Conservation (phyloP, 2,113 vertebrate species). For the Hassar affinis region DNA sequence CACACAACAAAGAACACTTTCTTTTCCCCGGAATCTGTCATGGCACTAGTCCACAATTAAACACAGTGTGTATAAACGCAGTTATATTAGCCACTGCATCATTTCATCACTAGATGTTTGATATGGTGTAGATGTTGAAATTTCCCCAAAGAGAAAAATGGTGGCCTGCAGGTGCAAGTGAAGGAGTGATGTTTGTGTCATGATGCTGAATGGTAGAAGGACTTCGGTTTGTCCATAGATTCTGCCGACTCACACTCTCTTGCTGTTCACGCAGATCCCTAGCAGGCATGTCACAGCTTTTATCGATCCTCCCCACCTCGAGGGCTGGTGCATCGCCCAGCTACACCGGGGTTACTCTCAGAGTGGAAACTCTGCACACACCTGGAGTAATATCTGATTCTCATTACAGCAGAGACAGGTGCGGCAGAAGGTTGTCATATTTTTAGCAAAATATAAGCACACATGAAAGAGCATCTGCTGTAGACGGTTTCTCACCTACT, state of each 20-base stretch:
- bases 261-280: slow-evolving; percentile 19
- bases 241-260: neutral
- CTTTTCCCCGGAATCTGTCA: neutral
- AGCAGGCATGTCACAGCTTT: slow-evolving; percentile 13
- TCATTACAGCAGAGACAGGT: slow-evolving; percentile 3
- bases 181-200: slow-evolving; percentile 12
- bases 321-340: slow-evolving; percentile 16
- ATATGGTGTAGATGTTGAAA: neutral
- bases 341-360: slow-evolving; percentile 10
- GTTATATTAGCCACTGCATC: neutral
- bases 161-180: slow-evolving; percentile 4
- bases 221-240: slow-evolving; percentile 9
- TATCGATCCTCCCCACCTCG: slow-evolving; percentile 35
- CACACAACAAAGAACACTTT: too few relatives aligned
- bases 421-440: slow-evolving; percentile 17
- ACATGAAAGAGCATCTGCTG: neutral
- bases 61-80: neutral
- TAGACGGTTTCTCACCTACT: neutral
- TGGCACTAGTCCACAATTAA: neutral
- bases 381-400: slow-evolving; percentile 25
- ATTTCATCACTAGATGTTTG: neutral
- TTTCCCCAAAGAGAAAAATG: neutral
- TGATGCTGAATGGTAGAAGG: slow-evolving; percentile 13
- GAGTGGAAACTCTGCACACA: neutral
- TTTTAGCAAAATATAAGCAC: slow-evolving; percentile 16